Conservation (phyloP, 2,888 invertebrate species). For the Allacma fusca region DNA sequence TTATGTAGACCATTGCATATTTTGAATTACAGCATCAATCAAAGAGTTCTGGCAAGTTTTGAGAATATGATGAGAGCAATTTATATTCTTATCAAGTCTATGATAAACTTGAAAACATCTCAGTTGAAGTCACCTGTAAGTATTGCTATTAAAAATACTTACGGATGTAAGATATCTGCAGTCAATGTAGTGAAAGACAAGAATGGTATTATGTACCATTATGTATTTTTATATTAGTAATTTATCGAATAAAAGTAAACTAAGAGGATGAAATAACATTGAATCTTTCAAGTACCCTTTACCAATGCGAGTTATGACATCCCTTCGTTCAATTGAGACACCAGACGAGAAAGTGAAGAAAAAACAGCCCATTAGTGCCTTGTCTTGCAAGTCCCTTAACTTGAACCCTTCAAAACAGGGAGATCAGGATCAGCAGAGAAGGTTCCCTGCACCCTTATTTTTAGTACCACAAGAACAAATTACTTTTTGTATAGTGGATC, state of each 20-base stretch:
- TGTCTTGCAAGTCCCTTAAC: not conserved
- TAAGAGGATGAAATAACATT: too few relatives aligned
- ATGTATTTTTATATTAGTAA: too few relatives aligned
- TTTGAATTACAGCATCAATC: conserved; percentile 43
- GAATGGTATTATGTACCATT: too few relatives aligned
- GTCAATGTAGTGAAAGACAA: too few relatives aligned
- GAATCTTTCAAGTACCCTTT: conserved; percentile 21
- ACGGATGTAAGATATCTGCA: too few relatives aligned
- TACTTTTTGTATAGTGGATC: too few relatives aligned
- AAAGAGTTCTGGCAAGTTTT: conserved; percentile 48
- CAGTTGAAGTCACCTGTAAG: conserved; percentile 31
- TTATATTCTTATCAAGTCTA: conserved; percentile 52
- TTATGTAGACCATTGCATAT: not conserved
- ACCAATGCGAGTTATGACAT: conserved; percentile 28
- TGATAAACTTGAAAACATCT: conserved; percentile 50
- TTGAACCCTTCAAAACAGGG: too few relatives aligned
- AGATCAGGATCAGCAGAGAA: too few relatives aligned
- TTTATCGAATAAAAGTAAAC: too few relatives aligned
- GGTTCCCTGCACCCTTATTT: too few relatives aligned
- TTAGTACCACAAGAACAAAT: too few relatives aligned
- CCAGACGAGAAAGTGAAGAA: not conserved
- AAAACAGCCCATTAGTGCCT: not conserved
- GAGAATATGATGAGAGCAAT: conserved; percentile 53
- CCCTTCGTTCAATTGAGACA: conserved; percentile 22
- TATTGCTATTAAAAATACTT: too few relatives aligned